phyloP scores from a whole-genome alignment of 2,888 invertebrate genomes.

The Oasisia sp. region DNA sequence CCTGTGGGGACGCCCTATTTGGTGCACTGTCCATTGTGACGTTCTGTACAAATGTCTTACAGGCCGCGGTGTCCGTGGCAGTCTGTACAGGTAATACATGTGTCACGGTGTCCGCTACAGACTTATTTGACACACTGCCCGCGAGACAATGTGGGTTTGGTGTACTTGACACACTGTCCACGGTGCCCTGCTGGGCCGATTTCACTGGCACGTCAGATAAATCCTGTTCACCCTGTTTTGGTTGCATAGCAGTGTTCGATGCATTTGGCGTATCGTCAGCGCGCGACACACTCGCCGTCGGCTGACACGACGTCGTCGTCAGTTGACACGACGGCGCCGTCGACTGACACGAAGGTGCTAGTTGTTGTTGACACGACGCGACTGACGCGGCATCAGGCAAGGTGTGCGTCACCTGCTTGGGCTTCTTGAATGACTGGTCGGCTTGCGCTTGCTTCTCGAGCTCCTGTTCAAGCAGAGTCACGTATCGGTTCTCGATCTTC shows the following conservation, averaged over 20 bases:
- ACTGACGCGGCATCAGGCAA: neutral
- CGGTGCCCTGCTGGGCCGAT: neutral
- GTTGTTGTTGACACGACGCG: no score
- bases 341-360: no score
- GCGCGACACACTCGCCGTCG: no score
- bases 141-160: neutral
- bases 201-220: neutral
- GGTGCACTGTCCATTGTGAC: neutral
- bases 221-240: slow-evolving; percentile 3
- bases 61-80: neutral
- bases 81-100: neutral
- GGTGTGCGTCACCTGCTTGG: neutral
- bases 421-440: neutral
- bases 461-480: neutral
- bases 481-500: slow-evolving; percentile 1
- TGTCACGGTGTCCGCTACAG: neutral
- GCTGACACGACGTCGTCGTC: neutral
- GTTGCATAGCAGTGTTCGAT: slow-evolving; percentile 12
- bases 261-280: neutral
- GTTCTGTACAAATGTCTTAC: neutral
- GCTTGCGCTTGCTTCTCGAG: neutral
- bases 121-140: neutral
- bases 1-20: neutral
- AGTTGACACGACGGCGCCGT: neutral
- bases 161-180: neutral